Evolutionary conservation across 1,140 invertebrate genomes (phyloP), one percentile per base, ranked within the genome.

Genomic region (Drosophila albomicans): DNA sequence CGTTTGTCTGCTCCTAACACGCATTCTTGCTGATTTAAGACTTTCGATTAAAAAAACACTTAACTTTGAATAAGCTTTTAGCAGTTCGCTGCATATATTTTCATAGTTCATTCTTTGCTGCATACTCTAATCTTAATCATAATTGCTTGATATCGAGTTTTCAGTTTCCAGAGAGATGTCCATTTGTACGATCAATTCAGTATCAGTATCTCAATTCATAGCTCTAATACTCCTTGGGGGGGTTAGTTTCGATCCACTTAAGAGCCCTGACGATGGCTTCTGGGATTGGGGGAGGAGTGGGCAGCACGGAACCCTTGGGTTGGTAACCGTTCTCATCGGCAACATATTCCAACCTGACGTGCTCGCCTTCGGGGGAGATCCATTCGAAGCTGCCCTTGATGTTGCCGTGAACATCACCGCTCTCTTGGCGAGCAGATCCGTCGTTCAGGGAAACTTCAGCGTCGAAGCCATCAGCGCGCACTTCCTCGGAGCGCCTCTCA

Each of bases 251-350:
- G 62, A 93, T 93, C 49, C 93, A 92, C 78, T 91, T 92, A n/a
- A 93, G 87, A 58, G 95, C 94, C 62, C 93, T 94, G 75, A 93
- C 93, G 67, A 96, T 96, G 10, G 94, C 95, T 51, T 93, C 94
- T 15, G 96, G 96, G 46, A 96, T 94, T 43, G 95, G 95, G 1
- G 95, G 96, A n/a, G 95, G 93, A 1, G 95, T 96, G 35, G 94
- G 94, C 41, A 71, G 16, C 25, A 25, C 1, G 3, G 28, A 28
- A 2, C 68, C 30, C 16, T 48, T 25, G 30, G 68, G 51, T 43
- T 64, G 61, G 30, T 71, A 71, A 25, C 68, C 68, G 10, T 71
- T 35, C 68, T 64, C 68, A 57, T 71, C 59, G 10, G 68, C 68
- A 6, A 57, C 51, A 41, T 71, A 71, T 0, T 5, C 35, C 1